phyloP scores from a whole-genome alignment of 2,797 vertebrate species.

The Coluber constrictor region DNA sequence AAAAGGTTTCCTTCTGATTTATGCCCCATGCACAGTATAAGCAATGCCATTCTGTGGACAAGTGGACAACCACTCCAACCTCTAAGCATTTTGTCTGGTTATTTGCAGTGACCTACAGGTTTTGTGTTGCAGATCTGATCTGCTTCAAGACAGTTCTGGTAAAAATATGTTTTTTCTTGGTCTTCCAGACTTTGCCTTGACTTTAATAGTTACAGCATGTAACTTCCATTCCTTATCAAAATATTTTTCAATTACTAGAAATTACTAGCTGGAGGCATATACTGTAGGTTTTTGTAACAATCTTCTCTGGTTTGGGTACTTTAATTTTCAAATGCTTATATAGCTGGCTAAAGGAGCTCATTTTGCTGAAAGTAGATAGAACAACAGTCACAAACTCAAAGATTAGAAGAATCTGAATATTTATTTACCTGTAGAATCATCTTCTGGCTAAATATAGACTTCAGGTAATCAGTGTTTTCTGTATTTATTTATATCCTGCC shows the following conservation, averaged over 20 bases:
- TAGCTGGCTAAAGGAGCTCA: neutral
- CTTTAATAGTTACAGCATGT: neutral
- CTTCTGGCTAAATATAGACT: neutral
- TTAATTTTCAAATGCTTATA: neutral
- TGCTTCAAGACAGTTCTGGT: neutral
- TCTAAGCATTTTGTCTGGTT: neutral
- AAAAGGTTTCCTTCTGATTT: neutral
- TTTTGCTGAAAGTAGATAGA: neutral
- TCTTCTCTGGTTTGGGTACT: neutral
- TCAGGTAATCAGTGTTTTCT: neutral
- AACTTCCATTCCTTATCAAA: neutral
- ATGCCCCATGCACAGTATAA: neutral
- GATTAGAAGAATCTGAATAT: neutral
- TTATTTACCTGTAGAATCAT: neutral
- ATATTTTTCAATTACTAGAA: neutral
- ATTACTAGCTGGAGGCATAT: neutral
- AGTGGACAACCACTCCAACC: neutral
- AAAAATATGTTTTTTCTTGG: neutral
- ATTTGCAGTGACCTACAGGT: neutral
- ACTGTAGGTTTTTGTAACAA: neutral
- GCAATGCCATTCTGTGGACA: neutral
- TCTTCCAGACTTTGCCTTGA: neutral
- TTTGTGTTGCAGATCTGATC: neutral
- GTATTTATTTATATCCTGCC: neutral
- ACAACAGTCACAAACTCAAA: neutral